Conservation (phyloP, 2,113 vertebrate genomes). For the Dasyornis broadbenti region DNA sequence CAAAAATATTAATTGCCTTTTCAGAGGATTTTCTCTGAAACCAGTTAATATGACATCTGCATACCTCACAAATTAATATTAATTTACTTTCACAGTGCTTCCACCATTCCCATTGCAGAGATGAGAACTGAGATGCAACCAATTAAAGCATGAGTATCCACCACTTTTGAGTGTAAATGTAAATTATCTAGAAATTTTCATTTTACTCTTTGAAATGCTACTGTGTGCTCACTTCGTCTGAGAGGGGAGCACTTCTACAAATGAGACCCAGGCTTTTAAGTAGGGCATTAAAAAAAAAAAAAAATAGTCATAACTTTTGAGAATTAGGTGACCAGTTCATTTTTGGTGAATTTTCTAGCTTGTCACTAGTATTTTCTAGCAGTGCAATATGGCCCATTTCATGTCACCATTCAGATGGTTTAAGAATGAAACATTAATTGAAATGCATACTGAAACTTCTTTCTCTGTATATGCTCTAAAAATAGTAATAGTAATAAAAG, state of each 20-base stretch:
- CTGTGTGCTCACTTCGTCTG: background rate
- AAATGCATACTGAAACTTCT: background rate
- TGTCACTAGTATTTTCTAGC: background rate
- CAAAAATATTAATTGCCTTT: background rate
- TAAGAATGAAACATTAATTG: background rate
- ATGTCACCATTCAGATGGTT: background rate
- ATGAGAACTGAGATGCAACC: background rate
- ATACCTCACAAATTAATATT: background rate
- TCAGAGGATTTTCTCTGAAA: background rate
- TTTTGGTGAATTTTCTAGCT: background rate
- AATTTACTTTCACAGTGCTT: background rate
- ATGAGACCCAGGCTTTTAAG: background rate
- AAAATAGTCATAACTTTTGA: background rate
- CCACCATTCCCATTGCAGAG: background rate
- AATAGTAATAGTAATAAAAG: background rate
- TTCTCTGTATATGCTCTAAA: background rate
- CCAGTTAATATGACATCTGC: background rate
- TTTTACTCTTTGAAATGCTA: background rate
- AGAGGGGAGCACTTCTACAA: background rate
- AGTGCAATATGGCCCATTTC: background rate
- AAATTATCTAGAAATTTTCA: background rate
- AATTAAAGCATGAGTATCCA: background rate
- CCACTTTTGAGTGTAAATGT: background rate
- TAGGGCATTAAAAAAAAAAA: background rate
- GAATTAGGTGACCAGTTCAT: background rate